These are phyloP conservation scores for Calcarius lapponicus DNA, from an alignment of 2,797 vertebrate species.

Conservation along the genomic window DNA sequence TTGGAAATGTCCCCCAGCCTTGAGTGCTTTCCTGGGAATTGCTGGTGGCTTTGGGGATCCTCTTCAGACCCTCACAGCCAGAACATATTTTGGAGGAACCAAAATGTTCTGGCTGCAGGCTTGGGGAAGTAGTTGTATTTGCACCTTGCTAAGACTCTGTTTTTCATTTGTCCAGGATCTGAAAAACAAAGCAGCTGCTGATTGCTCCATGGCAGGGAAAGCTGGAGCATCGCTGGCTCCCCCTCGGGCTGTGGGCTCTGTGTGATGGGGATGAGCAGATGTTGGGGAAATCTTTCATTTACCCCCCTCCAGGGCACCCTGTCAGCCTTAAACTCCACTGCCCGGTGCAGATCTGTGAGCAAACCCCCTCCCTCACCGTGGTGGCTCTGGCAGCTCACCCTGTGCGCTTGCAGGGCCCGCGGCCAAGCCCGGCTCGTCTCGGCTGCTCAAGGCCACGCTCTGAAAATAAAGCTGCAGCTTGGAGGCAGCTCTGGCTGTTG, in stretches of 20 bases:
- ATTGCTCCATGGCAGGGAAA: not conserved
- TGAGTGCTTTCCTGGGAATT: rapidly evolving
- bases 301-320: not conserved
- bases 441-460: not conserved
- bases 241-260: rapidly evolving
- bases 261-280: not conserved
- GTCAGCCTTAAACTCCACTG: rapidly evolving
- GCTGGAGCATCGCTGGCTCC: not conserved
- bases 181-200: not conserved
- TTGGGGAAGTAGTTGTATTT: not conserved
- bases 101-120: not conserved
- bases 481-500: not conserved
- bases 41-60: not conserved
- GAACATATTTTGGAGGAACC: not conserved
- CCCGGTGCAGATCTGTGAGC: not conserved
- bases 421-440: rapidly evolving
- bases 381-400: not conserved
- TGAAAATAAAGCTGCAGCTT: not conserved
- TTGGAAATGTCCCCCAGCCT: rapidly evolving
- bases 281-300: not conserved
- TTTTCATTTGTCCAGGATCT: not conserved
- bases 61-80: not conserved
- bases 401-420: not conserved
- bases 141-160: not conserved
- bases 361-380: rapidly evolving